Evolutionary conservation across 2,113 vertebrate genomes (phyloP), one percentile per base, ranked within the genome.

Genomic region (Axis porcinus): DNA sequence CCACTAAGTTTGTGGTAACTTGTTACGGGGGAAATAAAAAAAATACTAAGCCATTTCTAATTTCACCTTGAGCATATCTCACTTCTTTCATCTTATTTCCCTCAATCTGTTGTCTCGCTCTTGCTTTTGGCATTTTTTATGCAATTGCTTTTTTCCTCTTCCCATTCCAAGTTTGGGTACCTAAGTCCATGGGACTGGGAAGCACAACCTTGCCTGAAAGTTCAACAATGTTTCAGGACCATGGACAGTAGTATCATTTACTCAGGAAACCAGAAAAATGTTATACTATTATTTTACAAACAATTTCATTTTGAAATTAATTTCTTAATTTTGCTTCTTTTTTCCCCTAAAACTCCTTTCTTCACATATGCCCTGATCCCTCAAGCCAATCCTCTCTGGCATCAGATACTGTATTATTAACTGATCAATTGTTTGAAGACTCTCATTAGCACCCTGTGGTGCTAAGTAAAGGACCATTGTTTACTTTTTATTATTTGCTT

Each of bases 31-130:
- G 7, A 96, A 67, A 64, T 60, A 78, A 14, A 97, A 14, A 97
- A 97, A 88, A 74, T 36, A 64, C 6, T 21, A 21, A 94, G 33
- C 2, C 27, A 50, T 78, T 96, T 89, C 62, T 93, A 91, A 67
- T 45, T 89, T 54, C 7, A 28, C 5, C 28, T 30, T 83, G 19
- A 70, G 6, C 28, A 87, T 40, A 30, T 88, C 64, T 67, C 17
- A 91, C 10, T 83, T 86, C 16, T 54, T 81, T 85, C 4, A 76
- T 54, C 23, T 58, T 12, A 78, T 52, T 86, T 76, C 2, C 0
- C 33, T 57, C 17, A 11, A 6, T 30, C 2, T 91, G 6, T 7
- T 43, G 0, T 58, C 27, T 62, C 5, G 21, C 19, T 45, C 27
- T 47, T 5, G n/a, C 7, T 43, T 1, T 82, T 25, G 45, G 28